Percentiles rank a stretch among this genome's conserved stretches.
phyloP scores from a whole-genome alignment of 2,113 vertebrate species.

The Seriola dumerili region DNA sequence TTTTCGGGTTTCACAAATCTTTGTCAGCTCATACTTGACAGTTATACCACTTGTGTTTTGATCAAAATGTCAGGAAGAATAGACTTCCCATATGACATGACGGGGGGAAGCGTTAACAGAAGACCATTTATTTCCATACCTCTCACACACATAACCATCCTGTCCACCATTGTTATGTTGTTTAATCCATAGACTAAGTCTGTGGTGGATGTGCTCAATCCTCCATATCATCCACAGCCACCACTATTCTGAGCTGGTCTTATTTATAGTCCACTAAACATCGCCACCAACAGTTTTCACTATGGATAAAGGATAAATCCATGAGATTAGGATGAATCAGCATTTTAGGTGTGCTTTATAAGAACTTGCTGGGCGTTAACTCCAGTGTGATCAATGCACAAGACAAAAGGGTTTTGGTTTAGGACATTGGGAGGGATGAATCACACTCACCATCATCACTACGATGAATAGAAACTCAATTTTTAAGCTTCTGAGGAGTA shows the following conservation, averaged over 20 bases:
- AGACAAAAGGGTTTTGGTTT: constrained; percentile 43
- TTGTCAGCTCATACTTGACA: neutral
- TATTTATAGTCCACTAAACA: constrained; percentile 65
- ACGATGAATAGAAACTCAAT: constrained; percentile 28
- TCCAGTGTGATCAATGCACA: constrained; percentile 37
- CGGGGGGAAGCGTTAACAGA: neutral
- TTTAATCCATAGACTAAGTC: constrained; percentile 59
- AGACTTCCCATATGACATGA: constrained; percentile 4
- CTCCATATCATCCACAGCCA: constrained; percentile 69
- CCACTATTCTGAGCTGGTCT: constrained; percentile 56
- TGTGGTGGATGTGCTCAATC: constrained; percentile 61
- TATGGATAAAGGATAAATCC: constrained; percentile 54
- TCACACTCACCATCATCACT: neutral
- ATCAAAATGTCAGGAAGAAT: neutral
- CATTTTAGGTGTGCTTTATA: constrained; percentile 41
- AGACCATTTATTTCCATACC: constrained; percentile 36
- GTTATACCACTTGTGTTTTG: constrained; percentile 3
- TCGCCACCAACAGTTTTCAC: constrained; percentile 56
- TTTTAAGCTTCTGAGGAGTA: constrained; percentile 5
- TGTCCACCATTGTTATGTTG: constrained; percentile 35
- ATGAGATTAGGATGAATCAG: constrained; percentile 60
- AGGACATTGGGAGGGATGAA: constrained; percentile 28
- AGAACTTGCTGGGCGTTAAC: constrained; percentile 20
- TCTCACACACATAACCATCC: constrained; percentile 27
- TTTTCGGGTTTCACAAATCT: neutral